Evolutionary conservation across 2,113 vertebrate species (phyloP), one percentile per base, ranked within the genome.

Genomic region (Salvelinus fontinalis): DNA sequence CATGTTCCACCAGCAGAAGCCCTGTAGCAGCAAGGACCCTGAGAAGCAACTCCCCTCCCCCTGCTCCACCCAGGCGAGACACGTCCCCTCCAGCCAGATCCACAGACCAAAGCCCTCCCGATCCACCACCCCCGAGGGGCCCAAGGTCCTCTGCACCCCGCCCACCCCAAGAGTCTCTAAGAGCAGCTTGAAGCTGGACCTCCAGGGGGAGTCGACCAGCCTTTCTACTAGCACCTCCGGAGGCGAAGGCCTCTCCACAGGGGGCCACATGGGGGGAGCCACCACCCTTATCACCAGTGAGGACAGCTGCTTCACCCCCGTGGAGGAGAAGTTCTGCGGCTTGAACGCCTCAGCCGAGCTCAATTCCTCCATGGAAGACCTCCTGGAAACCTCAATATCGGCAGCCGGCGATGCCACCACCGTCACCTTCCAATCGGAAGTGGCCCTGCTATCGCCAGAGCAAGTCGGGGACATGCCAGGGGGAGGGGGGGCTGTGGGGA

Each of bases 401-500:
- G 82, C 80, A 0, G 82, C 81, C 0, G 89, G 88, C 18, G 95
- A 95, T 79, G 91, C 92, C 75, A 95, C 94, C 74, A 95, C 94
- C 0, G 95, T 97, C 79, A 97, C 96, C 1, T 96, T 97, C 78
- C 95, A 94, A 86, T 97, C 95, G 1, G 95, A 97, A 90, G 95
- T 96, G 75, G 95, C 96, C 0, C 94, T 97, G 78, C 90, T 95
- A 59, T 96, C 95, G 71, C 94, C 95, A 6, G 96, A 96, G 73
- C 88, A 91, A 73, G 49, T 75, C 0, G 67, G 62, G 0, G 76
- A 74, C 11, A 76, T 59, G 54, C 93, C 29, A 94, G 92, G 81
- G 90, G 84, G 71, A 20, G 70, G 22, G 16, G 27, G 27, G 13
- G 91, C 83, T 72, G 93, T 95, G 64, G 89, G 93, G 81, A 93